Percentiles rank a stretch among this genome's conserved stretches.
Conservation (phyloP, 2,113 vertebrate species). For the Mustelus asterias region DNA sequence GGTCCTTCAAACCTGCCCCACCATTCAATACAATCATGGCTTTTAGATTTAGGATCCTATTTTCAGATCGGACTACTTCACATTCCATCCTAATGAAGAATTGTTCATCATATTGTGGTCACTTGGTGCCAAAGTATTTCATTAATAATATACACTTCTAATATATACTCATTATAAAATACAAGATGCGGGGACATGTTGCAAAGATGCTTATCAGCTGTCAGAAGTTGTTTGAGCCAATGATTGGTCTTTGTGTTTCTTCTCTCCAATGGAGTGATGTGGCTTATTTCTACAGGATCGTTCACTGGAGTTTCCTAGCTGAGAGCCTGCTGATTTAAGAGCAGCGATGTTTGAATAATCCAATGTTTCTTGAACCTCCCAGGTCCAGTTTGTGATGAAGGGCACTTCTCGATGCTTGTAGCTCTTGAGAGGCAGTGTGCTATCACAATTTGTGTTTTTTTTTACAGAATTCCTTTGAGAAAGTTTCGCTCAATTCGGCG, state of each 20-base stretch:
- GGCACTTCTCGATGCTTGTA: background rate
- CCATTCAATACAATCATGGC: too few species aligned
- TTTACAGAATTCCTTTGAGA: constrained; percentile 71
- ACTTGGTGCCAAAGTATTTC: background rate
- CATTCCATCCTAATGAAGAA: too few species aligned
- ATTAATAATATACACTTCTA: background rate
- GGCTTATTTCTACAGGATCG: background rate
- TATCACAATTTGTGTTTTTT: background rate
- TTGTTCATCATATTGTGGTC: too few species aligned
- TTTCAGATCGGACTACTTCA: too few species aligned
- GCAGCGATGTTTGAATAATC: background rate
- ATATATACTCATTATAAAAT: background rate
- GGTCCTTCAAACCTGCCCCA: too few species aligned
- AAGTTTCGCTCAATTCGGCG: constrained; percentile 76
- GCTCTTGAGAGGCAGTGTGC: background rate
- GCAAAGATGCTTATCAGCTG: background rate
- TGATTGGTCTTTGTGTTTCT: background rate
- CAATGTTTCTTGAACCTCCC: background rate
- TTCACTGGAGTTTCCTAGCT: background rate
- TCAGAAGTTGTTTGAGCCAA: background rate
- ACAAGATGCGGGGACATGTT: background rate
- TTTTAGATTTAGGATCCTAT: too few species aligned
- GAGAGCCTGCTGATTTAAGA: background rate
- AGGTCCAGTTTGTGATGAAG: background rate
- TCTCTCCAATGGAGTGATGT: background rate